These are phyloP conservation scores for Drosophila orena DNA, from an alignment of 1,140 invertebrate genomes.

Conservation along the genomic window DNA sequence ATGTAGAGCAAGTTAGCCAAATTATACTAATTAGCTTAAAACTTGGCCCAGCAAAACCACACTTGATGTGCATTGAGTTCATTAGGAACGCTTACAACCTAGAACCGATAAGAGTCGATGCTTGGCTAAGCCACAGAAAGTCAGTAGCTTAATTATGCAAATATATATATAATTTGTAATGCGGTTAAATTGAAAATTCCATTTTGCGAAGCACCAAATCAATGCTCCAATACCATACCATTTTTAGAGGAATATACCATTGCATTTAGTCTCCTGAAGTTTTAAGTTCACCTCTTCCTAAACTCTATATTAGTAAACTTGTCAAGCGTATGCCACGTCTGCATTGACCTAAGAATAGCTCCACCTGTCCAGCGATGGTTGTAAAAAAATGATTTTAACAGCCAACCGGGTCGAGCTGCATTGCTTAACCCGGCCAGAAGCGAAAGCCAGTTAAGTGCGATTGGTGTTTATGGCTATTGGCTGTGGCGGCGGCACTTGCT, in stretches of 20 bases:
- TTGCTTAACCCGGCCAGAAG: conserved; percentile 42
- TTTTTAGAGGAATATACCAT: too few relatives aligned
- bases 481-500: conserved; percentile 24
- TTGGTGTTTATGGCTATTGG: conserved; percentile 49
- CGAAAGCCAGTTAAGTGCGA: conserved; percentile 43
- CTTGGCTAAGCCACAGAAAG: neutral
- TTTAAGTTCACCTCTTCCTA: neutral
- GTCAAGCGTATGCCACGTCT: neutral
- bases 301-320: neutral
- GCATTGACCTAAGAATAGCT: neutral
- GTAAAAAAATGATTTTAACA: conserved; percentile 63
- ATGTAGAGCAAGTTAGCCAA: neutral
- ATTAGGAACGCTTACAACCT: neutral
- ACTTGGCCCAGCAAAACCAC: neutral
- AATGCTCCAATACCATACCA: too few relatives aligned
- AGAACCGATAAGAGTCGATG: neutral
- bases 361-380: neutral
- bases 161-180: neutral
- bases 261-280: neutral
- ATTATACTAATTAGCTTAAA: neutral
- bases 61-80: neutral
- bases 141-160: too few relatives aligned
- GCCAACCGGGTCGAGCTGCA: conserved; percentile 23
- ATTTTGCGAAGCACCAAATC: neutral
- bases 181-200: neutral